These are phyloP conservation scores for Parasteatoda lunata DNA, from an alignment of 2,888 invertebrate species.

Conservation along the genomic window DNA sequence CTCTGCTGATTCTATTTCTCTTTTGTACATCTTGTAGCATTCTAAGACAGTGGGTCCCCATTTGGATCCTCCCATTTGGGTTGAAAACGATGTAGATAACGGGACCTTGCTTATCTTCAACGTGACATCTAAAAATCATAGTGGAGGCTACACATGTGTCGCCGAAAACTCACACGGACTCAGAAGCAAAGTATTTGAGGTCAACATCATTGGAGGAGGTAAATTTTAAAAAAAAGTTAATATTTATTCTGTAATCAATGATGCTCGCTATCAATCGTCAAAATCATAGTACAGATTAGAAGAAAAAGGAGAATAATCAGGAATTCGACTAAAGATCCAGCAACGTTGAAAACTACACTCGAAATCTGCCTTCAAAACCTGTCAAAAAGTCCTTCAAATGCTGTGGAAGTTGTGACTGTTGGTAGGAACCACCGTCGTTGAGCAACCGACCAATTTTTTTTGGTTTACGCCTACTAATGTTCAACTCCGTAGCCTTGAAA, in stretches of 20 bases:
- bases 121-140: neutral
- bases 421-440: no score
- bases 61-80: neutral
- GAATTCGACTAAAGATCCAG: no score
- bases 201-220: neutral
- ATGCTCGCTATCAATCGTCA: no score
- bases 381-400: no score
- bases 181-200: slow-evolving; percentile 11
- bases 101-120: slow-evolving; percentile 17
- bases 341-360: no score
- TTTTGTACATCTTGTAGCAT: neutral
- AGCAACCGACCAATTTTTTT: no score
- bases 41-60: neutral
- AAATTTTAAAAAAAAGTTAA: neutral
- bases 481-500: no score
- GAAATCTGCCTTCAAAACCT: no score
- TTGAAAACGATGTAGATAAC: neutral
- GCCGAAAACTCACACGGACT: slow-evolving; percentile 31
- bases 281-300: no score
- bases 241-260: neutral
- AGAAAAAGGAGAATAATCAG: no score
- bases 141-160: slow-evolving; percentile 25
- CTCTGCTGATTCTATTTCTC: neutral
- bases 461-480: no score
- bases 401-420: no score